These are phyloP conservation scores for Dicerorhinus sumatrensis DNA, from an alignment of 2,113 vertebrate species.

Conservation along the genomic window DNA sequence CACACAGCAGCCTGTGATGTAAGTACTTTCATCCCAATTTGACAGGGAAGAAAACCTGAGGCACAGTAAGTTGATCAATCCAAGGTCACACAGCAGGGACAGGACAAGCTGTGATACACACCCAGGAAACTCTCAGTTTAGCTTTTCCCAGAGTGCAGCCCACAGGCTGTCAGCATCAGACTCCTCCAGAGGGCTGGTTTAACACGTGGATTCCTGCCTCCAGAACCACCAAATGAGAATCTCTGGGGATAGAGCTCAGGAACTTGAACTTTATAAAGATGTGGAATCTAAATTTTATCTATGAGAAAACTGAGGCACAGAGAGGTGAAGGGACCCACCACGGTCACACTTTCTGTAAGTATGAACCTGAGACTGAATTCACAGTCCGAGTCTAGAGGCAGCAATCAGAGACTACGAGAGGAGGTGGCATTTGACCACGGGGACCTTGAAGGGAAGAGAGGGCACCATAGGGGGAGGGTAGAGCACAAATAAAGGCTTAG, in stretches of 20 bases:
- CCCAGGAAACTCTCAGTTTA: background rate
- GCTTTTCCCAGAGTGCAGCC: background rate
- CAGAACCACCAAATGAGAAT: background rate
- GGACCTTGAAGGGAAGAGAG: background rate
- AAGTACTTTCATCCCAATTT: background rate
- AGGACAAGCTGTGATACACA: background rate
- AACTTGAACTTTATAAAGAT: background rate
- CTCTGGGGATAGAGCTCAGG: background rate
- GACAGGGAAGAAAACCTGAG: background rate
- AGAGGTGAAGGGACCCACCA: background rate
- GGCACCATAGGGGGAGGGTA: background rate
- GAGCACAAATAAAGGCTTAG: background rate
- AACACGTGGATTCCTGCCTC: background rate
- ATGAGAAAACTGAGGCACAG: constrained; percentile 26
- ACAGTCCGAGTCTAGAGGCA: background rate
- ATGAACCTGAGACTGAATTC: background rate
- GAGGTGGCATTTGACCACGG: background rate
- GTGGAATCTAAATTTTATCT: background rate
- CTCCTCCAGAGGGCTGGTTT: background rate
- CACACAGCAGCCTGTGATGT: background rate
- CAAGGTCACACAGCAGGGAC: background rate
- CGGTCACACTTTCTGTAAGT: constrained; percentile 1
- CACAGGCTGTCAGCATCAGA: background rate
- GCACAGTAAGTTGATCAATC: background rate
- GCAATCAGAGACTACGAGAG: background rate